phyloP scores from a whole-genome alignment of 2,888 invertebrate species.

The Eupithecia abbreviata region DNA sequence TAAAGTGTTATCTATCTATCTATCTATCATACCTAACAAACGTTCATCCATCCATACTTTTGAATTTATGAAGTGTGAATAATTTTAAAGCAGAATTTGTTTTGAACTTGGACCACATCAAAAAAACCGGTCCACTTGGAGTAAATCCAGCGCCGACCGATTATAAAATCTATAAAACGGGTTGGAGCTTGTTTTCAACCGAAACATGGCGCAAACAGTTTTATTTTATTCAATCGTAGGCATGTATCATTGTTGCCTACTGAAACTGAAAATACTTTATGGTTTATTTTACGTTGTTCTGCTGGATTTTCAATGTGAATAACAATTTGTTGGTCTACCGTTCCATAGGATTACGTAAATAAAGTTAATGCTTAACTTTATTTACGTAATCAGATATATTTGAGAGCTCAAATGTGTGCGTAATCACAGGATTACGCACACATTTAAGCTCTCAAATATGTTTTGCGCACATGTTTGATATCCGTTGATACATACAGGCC shows the following conservation, averaged over 20 bases:
- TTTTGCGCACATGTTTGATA: not conserved
- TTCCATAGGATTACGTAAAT: not conserved
- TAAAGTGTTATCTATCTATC: too few species aligned
- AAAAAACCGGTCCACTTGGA: conserved; percentile 57
- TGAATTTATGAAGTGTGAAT: not conserved
- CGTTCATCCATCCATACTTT: not conserved
- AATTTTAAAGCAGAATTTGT: not conserved
- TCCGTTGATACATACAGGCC: not conserved
- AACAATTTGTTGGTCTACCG: not conserved
- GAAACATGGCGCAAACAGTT: conserved; percentile 25
- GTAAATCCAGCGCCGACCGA: conserved; percentile 69
- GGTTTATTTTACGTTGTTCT: not conserved
- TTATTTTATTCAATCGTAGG: not conserved
- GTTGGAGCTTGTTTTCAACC: conserved; percentile 66
- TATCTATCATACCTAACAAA: too few species aligned
- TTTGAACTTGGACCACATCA: conserved; percentile 39
- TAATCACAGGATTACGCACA: not conserved
- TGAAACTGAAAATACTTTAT: not conserved
- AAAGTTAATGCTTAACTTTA: too few species aligned
- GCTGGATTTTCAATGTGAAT: not conserved
- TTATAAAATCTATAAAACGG: conserved; percentile 66
- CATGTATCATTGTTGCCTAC: not conserved
- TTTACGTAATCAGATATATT: too few species aligned
- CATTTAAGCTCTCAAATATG: not conserved
- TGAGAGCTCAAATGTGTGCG: too few species aligned